phyloP scores from a whole-genome alignment of 1,140 invertebrate species.

The Ceratoteleas bidentatus region DNA sequence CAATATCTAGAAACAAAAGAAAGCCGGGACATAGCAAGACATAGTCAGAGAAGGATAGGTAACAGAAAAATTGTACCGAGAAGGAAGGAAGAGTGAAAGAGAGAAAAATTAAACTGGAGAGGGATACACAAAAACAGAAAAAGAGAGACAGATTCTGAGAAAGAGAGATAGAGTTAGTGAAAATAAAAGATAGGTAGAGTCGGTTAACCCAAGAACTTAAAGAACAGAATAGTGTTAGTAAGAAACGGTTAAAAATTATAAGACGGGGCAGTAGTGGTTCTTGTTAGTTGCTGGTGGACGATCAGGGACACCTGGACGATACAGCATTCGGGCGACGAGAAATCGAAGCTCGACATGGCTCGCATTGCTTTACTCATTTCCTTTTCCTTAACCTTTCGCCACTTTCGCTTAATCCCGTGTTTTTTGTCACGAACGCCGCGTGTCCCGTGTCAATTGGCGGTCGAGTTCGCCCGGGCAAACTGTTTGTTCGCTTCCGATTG shows the following conservation, averaged over 20 bases:
- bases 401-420: conserved; percentile 38
- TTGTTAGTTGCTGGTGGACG: conserved; percentile 60
- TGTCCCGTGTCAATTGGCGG: not conserved
- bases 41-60: conserved; percentile 81
- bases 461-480: not conserved
- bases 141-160: conserved; percentile 24
- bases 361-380: not conserved
- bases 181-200: conserved; percentile 58
- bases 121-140: conserved; percentile 45
- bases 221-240: conserved; percentile 64
- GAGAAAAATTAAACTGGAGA: conserved; percentile 28
- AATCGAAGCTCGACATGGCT: conserved; percentile 58
- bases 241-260: conserved; percentile 46
- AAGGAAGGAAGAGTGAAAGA: conserved; percentile 21
- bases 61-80: conserved; percentile 72
- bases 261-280: conserved; percentile 42
- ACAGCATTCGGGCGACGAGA: conserved; percentile 64
- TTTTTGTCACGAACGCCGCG: conserved; percentile 17
- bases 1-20: conserved; percentile 96
- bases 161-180: conserved; percentile 65
- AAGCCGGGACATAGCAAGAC: conserved; percentile 84
- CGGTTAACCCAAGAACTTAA: conserved; percentile 17
- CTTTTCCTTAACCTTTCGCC: conserved; percentile 47
- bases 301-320: conserved; percentile 62
- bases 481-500: conserved; percentile 7